These are phyloP conservation scores for Crotophaga sulcirostris DNA, from an alignment of 2,113 vertebrate species.

Conservation along the genomic window DNA sequence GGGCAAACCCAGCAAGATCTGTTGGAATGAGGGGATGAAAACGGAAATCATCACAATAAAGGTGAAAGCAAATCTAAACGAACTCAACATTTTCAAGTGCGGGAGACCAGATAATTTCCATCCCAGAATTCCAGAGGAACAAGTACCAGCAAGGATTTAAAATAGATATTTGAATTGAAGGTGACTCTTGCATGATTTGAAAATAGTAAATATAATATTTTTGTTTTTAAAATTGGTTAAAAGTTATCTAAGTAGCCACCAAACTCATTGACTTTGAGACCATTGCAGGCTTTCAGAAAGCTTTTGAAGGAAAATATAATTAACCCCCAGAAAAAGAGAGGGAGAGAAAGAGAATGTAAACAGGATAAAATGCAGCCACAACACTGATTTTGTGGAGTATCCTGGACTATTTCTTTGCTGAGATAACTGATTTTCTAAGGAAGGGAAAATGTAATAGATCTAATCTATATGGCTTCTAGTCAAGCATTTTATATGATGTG, in stretches of 20 bases:
- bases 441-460: conserved; percentile 10
- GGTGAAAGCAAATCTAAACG: neutral
- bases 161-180: neutral
- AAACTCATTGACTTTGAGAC: neutral
- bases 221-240: neutral
- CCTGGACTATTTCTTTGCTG: neutral
- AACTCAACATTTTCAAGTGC: neutral
- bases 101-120: neutral
- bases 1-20: neutral
- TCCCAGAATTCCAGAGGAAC: neutral
- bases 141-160: neutral
- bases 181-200: neutral
- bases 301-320: neutral
- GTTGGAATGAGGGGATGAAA: neutral
- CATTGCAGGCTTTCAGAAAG: neutral
- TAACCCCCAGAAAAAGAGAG: neutral
- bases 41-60: neutral
- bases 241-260: neutral
- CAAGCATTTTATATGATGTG: conserved; percentile 35
- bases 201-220: neutral
- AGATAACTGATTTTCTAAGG: conserved; percentile 22
- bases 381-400: neutral
- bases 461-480: conserved; percentile 39
- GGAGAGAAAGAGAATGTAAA: neutral
- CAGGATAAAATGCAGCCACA: neutral